These are phyloP conservation scores for Xiphias gladius DNA, from an alignment of 2,113 vertebrate species.

Conservation along the genomic window DNA sequence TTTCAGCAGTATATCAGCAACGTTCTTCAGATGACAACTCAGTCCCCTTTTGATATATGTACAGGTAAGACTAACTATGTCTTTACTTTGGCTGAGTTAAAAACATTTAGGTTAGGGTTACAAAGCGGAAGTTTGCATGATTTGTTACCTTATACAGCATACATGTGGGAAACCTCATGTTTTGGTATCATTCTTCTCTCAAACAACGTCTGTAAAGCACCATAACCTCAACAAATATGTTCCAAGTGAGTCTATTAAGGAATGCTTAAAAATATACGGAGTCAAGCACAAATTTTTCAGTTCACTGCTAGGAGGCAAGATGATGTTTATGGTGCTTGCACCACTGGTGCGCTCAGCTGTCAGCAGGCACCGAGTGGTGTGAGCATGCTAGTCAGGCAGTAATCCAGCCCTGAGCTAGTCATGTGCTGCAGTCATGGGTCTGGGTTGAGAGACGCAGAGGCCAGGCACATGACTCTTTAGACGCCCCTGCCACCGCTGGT, in stretches of 20 bases:
- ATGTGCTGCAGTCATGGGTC: slow-evolving; percentile 85
- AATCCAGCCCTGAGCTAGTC: slow-evolving; percentile 79
- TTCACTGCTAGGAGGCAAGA: not conserved
- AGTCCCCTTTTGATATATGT: too few species aligned
- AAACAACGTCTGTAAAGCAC: not conserved
- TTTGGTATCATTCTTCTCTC: not conserved
- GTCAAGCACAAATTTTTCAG: not conserved
- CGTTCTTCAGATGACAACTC: too few species aligned
- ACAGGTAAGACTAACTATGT: not conserved
- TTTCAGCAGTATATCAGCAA: not conserved
- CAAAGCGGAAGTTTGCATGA: not conserved
- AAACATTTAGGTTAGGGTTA: not conserved
- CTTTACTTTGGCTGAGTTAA: not conserved
- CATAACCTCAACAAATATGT: not conserved
- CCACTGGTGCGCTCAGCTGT: slow-evolving; percentile 33
- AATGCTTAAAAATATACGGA: not conserved
- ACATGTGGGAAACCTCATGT: not conserved
- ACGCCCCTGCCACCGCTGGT: slow-evolving; percentile 40
- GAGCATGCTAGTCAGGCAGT: slow-evolving; percentile 63
- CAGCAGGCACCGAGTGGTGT: slow-evolving; percentile 64
- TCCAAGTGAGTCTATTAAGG: not conserved
- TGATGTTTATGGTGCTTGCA: slow-evolving; percentile 13
- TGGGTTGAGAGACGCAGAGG: slow-evolving; percentile 69
- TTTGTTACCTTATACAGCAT: not conserved
- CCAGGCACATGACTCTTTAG: slow-evolving; percentile 77